Base-by-base conservation (phyloP, 2,797 vertebrate species). In the Eulemur rubriventer region DNA sequence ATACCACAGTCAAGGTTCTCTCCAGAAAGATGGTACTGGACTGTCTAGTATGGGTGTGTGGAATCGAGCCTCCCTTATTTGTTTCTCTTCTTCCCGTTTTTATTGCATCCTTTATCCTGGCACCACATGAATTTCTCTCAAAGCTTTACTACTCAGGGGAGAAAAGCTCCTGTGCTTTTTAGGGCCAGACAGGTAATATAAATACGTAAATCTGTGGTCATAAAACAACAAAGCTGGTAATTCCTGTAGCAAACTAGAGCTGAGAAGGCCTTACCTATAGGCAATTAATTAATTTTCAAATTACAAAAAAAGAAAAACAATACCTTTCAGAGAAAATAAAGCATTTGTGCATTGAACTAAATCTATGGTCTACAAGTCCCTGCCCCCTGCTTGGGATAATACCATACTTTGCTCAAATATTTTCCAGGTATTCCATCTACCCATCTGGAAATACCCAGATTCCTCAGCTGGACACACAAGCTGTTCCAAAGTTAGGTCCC, bases 241-340 rank as follows among this genome's bases (percentile, higher is more conserved):
- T 46, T 70, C 28, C 33, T 76, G 1, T 38, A 59, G 50, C 17
- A 73, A 85, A 55, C 9, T 61, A 26, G n/a, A 72, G 22, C 22
- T 43, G 26, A 86, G 7, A 14, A 76, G 75, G 11, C 17, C n/a
- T 5, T 35, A 2, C 14, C 7, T 16, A n/a, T 0, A 65, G 12
- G 22, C 3, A 93, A 73, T 67, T 38, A 48, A n/a, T 30, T 30
- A 33, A 26, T n/a, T 91, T 96, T 55, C 46, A 75, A 86, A 57
- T 48, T 24, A 12, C 7, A 82, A 85, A 28, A 24, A 50, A 41
- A 14, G 18, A 63, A 63, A 33, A 38, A 38, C 26, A 72, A 43
- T 2, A 33, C 2, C 18, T 57, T 61, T 22, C 41, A 38, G 24
- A 41, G 26, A 26, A 48, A 80, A n/a, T 48, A 38, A 82, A 50